A percentile compares a stretch with the other conserved stretches of the same genome.
Evolutionary conservation across 2,888 invertebrate genomes (phyloP).

Genomic region (Leucophenga montana): DNA sequence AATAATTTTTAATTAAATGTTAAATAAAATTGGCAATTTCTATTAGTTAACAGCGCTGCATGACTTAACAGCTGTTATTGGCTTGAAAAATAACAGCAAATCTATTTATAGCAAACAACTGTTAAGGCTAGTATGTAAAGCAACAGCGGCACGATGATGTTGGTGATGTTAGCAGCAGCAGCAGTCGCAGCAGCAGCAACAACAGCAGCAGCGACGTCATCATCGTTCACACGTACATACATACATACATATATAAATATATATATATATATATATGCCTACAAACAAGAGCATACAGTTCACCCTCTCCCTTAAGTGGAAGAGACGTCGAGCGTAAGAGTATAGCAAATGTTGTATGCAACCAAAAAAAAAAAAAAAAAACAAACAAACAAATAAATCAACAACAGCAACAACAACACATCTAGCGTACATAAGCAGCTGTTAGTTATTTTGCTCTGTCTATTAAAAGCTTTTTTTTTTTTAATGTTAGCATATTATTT

Average conservation of each 20-base stretch:
- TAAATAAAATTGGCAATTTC: conserved; percentile 9
- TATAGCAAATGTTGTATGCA: conserved; percentile 34
- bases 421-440: conserved; percentile 26
- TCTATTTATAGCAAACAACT: background rate
- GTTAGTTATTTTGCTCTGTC: background rate
- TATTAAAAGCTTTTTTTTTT: background rate
- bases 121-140: too few species aligned
- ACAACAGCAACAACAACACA: conserved; percentile 36
- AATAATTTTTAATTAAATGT: conserved; percentile 32
- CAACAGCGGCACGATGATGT: conserved; percentile 32
- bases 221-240: background rate
- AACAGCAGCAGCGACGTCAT: background rate
- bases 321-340: conserved; percentile 79
- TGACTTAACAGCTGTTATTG: conserved; percentile 18
- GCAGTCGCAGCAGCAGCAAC: conserved; percentile 46
- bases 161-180: conserved; percentile 28
- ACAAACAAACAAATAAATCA: conserved; percentile 38
- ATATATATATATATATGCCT: background rate
- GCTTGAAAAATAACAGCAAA: conserved; percentile 24
- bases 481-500: background rate
- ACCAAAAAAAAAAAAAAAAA: conserved; percentile 19
- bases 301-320: conserved; percentile 78
- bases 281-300: conserved; percentile 51
- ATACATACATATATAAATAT: too few species aligned
- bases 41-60: conserved; percentile 36